Evolutionary conservation across 2,888 invertebrate genomes (phyloP).

Genomic region (Pseudoips prasinana): DNA sequence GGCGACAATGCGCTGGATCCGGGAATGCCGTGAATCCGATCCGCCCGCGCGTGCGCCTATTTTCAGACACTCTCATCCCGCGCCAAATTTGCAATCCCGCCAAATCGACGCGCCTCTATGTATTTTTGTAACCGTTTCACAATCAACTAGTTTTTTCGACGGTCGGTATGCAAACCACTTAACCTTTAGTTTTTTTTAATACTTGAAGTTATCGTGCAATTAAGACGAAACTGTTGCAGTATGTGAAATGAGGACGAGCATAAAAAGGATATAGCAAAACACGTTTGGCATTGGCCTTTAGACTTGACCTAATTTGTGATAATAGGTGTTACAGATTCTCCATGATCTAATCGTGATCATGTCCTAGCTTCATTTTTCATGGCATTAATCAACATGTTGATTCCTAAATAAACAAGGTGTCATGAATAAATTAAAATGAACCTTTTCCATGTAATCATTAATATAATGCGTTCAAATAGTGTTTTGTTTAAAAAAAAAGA

Average conservation of each 20-base stretch:
- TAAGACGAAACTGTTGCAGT: too few species aligned
- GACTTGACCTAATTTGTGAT: constrained; percentile 52
- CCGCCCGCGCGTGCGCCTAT: constrained; percentile 67
- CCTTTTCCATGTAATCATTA: too few species aligned
- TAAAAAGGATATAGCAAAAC: constrained; percentile 43
- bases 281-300: constrained; percentile 72
- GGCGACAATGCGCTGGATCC: constrained; percentile 49
- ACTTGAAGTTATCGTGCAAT: too few species aligned
- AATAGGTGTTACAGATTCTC: constrained; percentile 17
- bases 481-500: too few species aligned
- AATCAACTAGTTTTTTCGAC: constrained; percentile 52
- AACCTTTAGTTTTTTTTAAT: too few species aligned
- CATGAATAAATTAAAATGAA: too few species aligned
- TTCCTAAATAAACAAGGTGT: too few species aligned
- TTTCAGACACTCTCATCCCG: constrained; percentile 67
- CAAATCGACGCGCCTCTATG: constrained; percentile 71
- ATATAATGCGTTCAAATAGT: too few species aligned
- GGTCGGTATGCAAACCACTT: constrained; percentile 7
- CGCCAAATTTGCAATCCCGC: constrained; percentile 80
- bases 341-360: too few species aligned
- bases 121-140: constrained; percentile 77
- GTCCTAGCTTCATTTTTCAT: too few species aligned
- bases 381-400: too few species aligned
- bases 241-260: not conserved
- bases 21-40: constrained; percentile 77